Evolutionary conservation across 2,888 invertebrate species (phyloP), one percentile per base, ranked within the genome.

Genomic region (Leucophenga montana): DNA sequence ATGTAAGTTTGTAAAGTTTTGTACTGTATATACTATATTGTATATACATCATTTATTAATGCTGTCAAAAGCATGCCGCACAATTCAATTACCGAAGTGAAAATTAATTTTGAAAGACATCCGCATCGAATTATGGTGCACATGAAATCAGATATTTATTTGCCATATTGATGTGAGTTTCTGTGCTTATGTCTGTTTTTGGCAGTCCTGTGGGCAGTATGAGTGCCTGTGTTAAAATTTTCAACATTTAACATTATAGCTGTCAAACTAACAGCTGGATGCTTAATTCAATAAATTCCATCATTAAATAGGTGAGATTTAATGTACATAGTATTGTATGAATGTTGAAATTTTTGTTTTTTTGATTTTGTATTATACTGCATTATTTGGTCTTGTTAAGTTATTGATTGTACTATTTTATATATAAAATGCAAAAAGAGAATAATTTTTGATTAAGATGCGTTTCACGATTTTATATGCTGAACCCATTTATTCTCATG

Each of bases 21-120:
- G n/a, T n/a, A n/a, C n/a, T 33, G 33, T 33, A 33, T 53, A 54
- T 20, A 14, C 2, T 39, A 11, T 39, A 39, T 39, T 39, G 9
- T 39, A 39, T 39, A 8, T 8, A 39, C n/a, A 57, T 57, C 57
- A 57, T 57, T 57, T 57, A 57, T 57, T 31, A n/a, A 57, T 57
- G 57, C 31, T 57, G 57, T 57, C 57, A 57, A 57, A 31, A 57
- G 57, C 57, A 57, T 11, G 39, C n/a, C 16, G 16, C 11, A 57
- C n/a, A 57, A 31, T 22, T 57, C 31, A 27, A n/a, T n/a, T 31
- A n/a, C 14, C n/a, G 31, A 57, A 31, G 57, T 57, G 57, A 33
- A 57, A 57, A 57, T 57, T 57, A 57, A 57, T 57, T 57, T 57
- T n/a, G 31, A 57, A 57, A 31, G 9, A 39, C 3, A 39, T 39